phyloP scores from a whole-genome alignment of 2,797 vertebrate species.

The Pseudochromis fuscus region DNA sequence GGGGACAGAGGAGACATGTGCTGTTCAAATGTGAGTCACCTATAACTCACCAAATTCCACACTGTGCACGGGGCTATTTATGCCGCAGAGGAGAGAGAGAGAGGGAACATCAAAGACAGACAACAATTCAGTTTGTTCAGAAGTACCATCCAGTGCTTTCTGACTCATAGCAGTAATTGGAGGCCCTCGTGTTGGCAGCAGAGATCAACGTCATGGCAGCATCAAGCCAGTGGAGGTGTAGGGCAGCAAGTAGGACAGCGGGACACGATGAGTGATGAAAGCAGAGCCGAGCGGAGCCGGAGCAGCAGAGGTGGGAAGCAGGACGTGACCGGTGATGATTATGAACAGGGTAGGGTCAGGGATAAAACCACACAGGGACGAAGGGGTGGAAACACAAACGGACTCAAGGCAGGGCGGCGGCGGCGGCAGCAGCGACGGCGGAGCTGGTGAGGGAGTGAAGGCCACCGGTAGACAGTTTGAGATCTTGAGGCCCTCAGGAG shows the following conservation, averaged over 20 bases:
- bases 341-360: conserved; percentile 52
- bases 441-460: conserved; percentile 36
- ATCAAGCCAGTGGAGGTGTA: conserved; percentile 55
- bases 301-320: conserved; percentile 66
- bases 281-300: conserved; percentile 46
- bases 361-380: conserved; percentile 47
- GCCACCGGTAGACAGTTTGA: conserved; percentile 54
- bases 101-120: conserved; percentile 38
- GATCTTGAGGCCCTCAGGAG: conserved; percentile 44
- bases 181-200: conserved; percentile 56
- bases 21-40: conserved; percentile 54
- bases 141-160: conserved; percentile 34
- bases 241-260: conserved; percentile 57
- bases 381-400: conserved; percentile 42
- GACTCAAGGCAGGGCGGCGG: conserved; percentile 29
- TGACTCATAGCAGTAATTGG: conserved; percentile 63
- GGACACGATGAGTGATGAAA: conserved; percentile 64
- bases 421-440: neutral
- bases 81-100: conserved; percentile 24
- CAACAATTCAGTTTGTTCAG: conserved; percentile 50
- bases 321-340: conserved; percentile 65
- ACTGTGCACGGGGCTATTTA: conserved; percentile 24
- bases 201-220: conserved; percentile 48
- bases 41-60: conserved; percentile 42
- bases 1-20: conserved; percentile 29